Conservation (phyloP, 2,797 vertebrate genomes). For the Martes flavigula region DNA sequence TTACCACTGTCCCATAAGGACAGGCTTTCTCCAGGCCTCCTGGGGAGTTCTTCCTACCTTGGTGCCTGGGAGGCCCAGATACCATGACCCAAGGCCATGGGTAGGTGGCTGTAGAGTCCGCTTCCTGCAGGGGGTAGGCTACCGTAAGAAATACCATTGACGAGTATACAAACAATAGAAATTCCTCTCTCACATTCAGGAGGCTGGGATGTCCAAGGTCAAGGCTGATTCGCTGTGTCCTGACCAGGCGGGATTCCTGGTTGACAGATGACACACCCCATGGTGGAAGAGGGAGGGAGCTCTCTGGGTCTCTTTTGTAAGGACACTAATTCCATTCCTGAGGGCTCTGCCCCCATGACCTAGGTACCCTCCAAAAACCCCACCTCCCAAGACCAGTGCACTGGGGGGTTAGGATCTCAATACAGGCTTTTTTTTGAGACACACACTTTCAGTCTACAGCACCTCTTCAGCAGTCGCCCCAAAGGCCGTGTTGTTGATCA, state of each 20-base stretch:
- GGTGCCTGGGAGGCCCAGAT: background rate
- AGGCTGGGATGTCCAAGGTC: background rate
- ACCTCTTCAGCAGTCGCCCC: background rate
- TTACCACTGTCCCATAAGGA: background rate
- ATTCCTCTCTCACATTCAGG: background rate
- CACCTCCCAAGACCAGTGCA: background rate
- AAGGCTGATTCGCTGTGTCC: background rate
- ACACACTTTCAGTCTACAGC: background rate
- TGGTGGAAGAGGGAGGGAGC: background rate
- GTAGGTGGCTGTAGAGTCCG: background rate
- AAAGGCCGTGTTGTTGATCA: background rate
- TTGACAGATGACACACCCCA: background rate
- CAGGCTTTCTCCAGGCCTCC: background rate
- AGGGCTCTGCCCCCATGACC: background rate
- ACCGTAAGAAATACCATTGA: background rate
- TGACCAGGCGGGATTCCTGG: background rate
- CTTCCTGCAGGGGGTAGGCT: background rate
- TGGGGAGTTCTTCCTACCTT: background rate
- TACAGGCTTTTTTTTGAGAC: rapidly evolving
- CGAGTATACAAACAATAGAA: too few relatives aligned
- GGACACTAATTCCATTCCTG: background rate
- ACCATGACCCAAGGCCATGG: background rate
- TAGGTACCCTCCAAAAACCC: too few relatives aligned
- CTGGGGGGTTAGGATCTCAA: background rate
- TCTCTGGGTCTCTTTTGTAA: background rate